Conservation (phyloP, 2,888 invertebrate genomes). For the Agrilus mali region DNA sequence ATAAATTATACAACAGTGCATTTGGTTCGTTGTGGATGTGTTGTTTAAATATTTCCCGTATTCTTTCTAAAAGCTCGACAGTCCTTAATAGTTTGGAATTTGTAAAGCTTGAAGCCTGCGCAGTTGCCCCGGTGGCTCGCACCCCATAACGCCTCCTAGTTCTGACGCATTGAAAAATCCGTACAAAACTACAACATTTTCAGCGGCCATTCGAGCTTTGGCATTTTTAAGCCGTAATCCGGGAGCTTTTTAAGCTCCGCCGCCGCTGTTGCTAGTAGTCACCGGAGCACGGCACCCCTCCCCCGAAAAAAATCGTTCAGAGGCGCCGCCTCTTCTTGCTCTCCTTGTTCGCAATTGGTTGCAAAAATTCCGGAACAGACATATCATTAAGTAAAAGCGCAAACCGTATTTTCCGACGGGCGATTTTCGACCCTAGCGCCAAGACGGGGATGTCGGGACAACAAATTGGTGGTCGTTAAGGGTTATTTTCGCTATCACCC, state of each 20-base stretch:
- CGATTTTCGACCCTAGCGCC: slow-evolving; percentile 24
- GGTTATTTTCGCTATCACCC: no score
- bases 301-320: slow-evolving; percentile 6
- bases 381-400: slow-evolving; percentile 29
- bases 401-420: slow-evolving; percentile 26
- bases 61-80: no score
- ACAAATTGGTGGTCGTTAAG: no score
- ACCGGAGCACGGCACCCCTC: slow-evolving; percentile 1
- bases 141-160: no score
- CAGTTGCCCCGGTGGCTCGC: no score
- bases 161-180: no score
- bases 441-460: no score
- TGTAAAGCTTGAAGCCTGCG: no score
- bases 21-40: no score
- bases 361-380: slow-evolving; percentile 34
- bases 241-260: slow-evolving; percentile 27
- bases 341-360: slow-evolving; percentile 26
- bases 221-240: slow-evolving; percentile 34
- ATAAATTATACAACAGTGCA: no score
- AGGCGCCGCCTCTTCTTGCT: slow-evolving; percentile 25
- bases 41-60: no score
- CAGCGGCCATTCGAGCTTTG: slow-evolving; percentile 34
- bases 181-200: slow-evolving; percentile 18
- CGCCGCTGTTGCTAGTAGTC: slow-evolving; percentile 1
- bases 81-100: no score